Evolutionary conservation across 2,888 invertebrate species (phyloP), one percentile per base, ranked within the genome.

Genomic region (Troglohyphantes excavatus): DNA sequence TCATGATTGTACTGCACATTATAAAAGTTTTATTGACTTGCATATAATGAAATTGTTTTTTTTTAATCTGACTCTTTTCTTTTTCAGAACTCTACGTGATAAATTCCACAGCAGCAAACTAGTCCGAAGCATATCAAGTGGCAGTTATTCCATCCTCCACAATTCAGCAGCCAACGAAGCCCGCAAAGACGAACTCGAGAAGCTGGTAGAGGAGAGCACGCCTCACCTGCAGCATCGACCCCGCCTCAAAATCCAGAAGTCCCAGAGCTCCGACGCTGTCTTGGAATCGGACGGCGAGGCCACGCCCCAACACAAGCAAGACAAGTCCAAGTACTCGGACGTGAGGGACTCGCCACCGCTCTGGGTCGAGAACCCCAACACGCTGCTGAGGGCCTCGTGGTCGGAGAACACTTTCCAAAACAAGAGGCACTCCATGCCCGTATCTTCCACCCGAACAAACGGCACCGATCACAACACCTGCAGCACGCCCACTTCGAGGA

Each of bases 81-180:
- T 46, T 81, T 68, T 0, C 39, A 91, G 91, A 79, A 89, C 90
- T 19, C 68, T 92, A 21, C 90, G 83, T 79, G 91, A 92, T 67
- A 91, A 91, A 87, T 90, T 92, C 46, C 86, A 91, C 61, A 91
- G 83, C 70, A 91, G 91, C 61, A 91, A 92, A 7, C 78, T 92
- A 21, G 92, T 92, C 2, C 90, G 92, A 46, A 92, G 92, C 78
- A 91, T 92, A 33, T 92, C 92, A 23, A 91, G 91, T 13, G 91
- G 91, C 39, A 92, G 90, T 79, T 92, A 92, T 68, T 91, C 91
- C 90, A 92, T 91, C 85, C 84, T 91, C 7, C 91, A 92, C 67
- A 83, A 91, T 70, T 83, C 90, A 53, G 43, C 78, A 3, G 61
- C 84, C 6, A 72, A 43, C 39, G 89, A 91, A 13, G 83, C 76